Evolutionary conservation across 92 coral and sea anemone genomes (phyloP), one percentile per base, ranked within the genome.

Genomic region (Bergia sp.): DNA sequence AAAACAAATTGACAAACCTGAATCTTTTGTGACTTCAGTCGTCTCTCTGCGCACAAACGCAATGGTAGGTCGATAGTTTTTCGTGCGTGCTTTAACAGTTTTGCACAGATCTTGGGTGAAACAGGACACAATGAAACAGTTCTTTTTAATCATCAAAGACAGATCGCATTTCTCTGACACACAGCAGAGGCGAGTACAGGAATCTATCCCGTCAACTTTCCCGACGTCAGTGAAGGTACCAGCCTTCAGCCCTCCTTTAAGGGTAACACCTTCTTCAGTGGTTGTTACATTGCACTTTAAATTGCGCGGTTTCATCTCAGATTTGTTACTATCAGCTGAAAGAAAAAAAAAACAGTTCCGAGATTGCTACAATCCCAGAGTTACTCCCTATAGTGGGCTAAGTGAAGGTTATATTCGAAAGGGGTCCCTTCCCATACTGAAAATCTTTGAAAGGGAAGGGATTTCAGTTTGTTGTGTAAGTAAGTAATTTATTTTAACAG

Each of bases 151-250:
- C 53, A 97, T 20, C 44, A 97, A 82, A 20, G 99, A 98, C 82
- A 97, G 80, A 86, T 97, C 92, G 77, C 99, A 97, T 61, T 89
- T 95, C 82, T 97, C 99, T 11, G 96, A 94, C 20, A 97, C 99
- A 71, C 99, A 97, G 42, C 99, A 97, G 15, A 97, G 90, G 47
- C 96, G 91, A 18, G 98, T 95, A 61, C 99, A 97, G 23, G 97
- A 91, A 66, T 93, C 95, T 36, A 97, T 90, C 36, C 86, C 91
- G 45, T 97, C 99, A 45, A 92, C 97, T 20, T 93, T 94, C 44
- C 99, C 99, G 37, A 97, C 99, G 75, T 96, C 98, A 2, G 98
- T 96, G 53, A 96, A 96, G 82, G 95, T 93, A 16, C 98, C 99
- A 5, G 99, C 94, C 37, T 85, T 91, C 39, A 97, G 90, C 43